phyloP scores from a whole-genome alignment of 2,113 vertebrate genomes.

The Pavo muticus region DNA sequence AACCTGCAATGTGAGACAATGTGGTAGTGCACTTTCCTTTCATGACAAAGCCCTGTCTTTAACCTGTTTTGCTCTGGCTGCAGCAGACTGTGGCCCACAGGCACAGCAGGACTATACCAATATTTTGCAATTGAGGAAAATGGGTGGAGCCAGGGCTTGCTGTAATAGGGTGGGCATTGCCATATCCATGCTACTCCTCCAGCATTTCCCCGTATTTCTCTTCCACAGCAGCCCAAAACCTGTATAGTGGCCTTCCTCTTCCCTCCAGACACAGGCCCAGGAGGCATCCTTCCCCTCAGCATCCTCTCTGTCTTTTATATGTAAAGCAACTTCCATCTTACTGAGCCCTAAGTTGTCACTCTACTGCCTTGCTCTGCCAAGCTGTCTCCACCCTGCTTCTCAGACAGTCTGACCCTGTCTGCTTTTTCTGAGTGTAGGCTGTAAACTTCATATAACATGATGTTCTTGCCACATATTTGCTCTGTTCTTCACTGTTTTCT shows the following conservation, averaged over 20 bases:
- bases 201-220: background rate
- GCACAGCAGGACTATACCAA: background rate
- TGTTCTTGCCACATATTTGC: background rate
- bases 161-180: background rate
- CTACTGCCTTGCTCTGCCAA: background rate
- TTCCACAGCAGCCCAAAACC: background rate
- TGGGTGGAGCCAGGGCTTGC: background rate
- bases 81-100: background rate
- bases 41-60: background rate
- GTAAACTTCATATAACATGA: fast-evolving
- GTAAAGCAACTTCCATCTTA: background rate
- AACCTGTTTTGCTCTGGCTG: background rate
- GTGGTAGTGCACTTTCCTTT: background rate
- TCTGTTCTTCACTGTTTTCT: conserved; percentile 6
- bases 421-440: background rate
- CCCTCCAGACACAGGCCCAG: fast-evolving
- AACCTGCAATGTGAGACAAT: fast-evolving
- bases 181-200: fast-evolving
- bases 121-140: background rate
- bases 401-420: background rate
- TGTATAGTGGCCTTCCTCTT: fast-evolving
- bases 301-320: background rate
- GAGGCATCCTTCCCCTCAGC: background rate
- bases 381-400: background rate
- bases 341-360: background rate